A percentile compares a stretch with the other conserved stretches of the same genome.
Conservation (phyloP, 2,888 invertebrate genomes). For the Callimorpha dominula region DNA sequence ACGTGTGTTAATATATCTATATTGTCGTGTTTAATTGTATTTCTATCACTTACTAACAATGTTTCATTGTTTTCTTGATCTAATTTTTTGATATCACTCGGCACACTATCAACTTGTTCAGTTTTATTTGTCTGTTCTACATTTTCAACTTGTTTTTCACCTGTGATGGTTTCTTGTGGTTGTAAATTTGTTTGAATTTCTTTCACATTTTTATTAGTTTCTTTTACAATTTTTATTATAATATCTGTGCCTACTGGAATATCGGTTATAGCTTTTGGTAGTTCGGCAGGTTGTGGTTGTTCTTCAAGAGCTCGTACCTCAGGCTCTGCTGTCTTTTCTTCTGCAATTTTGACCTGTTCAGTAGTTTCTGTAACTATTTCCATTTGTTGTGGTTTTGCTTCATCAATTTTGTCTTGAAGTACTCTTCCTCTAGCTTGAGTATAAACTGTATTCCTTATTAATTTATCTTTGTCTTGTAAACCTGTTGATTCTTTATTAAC, state of each 20-base stretch:
- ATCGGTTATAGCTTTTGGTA: conserved; percentile 5
- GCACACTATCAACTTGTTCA: conserved; percentile 27
- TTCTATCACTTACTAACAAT: conserved; percentile 19
- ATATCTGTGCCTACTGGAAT: neutral
- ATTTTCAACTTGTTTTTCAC: conserved; percentile 8
- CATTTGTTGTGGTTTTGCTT: conserved; percentile 24
- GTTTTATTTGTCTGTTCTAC: conserved; percentile 8
- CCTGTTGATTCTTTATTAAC: conserved; percentile 29
- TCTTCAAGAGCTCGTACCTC: neutral
- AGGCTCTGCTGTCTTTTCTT: neutral
- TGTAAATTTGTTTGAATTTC: neutral
- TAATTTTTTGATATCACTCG: conserved; percentile 20
- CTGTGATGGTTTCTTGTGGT: neutral
- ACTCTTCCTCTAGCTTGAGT: conserved; percentile 77
- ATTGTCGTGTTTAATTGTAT: conserved; percentile 49
- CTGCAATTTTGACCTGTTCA: neutral
- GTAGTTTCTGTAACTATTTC: conserved; percentile 4
- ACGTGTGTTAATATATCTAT: conserved; percentile 74
- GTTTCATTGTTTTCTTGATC: conserved; percentile 31
- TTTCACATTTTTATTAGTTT: neutral
- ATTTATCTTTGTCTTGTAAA: conserved; percentile 64
- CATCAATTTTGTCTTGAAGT: conserved; percentile 63
- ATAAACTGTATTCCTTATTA: conserved; percentile 78
- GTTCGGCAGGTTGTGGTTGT: neutral
- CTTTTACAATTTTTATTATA: conserved; percentile 5